Conservation (phyloP, 2,888 invertebrate species). For the Calliphora vomitoria region DNA sequence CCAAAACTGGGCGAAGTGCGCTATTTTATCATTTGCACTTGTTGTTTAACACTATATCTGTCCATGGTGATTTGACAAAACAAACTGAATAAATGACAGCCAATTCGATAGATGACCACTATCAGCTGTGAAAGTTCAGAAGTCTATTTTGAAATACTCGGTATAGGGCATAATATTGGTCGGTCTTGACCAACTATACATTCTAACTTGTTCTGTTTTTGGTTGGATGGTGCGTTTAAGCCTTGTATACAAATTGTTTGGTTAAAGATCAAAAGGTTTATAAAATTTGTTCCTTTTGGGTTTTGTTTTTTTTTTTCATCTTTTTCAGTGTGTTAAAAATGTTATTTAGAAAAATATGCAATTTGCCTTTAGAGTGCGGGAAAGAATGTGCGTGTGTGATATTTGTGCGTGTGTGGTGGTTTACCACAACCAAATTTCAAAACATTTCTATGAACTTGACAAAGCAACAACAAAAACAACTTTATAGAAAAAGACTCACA, state of each 20-base stretch:
- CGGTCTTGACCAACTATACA: too few relatives aligned
- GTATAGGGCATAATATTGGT: too few relatives aligned
- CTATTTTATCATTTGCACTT: too few relatives aligned
- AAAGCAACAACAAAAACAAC: constrained; percentile 13
- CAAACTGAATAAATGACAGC: too few relatives aligned
- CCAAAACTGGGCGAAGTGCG: too few relatives aligned
- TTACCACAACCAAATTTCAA: constrained; percentile 48
- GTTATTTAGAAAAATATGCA: neutral
- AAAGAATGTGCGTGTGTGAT: constrained; percentile 2
- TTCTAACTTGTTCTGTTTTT: neutral
- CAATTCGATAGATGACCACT: too few relatives aligned
- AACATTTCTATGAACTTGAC: constrained; percentile 8
- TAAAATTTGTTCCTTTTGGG: neutral
- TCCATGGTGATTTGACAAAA: too few relatives aligned
- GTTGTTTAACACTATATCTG: too few relatives aligned
- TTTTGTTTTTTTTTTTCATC: neutral
- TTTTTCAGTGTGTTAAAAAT: constrained; percentile 10
- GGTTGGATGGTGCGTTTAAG: neutral
- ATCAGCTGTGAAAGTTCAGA: too few relatives aligned
- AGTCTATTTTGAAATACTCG: too few relatives aligned
- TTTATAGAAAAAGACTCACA: neutral
- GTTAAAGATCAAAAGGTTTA: constrained; percentile 2
- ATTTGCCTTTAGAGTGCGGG: neutral
- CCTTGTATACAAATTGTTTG: neutral
- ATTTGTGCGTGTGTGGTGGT: neutral